Conservation (phyloP, 2,888 invertebrate species). For the Cephus sareptanus region DNA sequence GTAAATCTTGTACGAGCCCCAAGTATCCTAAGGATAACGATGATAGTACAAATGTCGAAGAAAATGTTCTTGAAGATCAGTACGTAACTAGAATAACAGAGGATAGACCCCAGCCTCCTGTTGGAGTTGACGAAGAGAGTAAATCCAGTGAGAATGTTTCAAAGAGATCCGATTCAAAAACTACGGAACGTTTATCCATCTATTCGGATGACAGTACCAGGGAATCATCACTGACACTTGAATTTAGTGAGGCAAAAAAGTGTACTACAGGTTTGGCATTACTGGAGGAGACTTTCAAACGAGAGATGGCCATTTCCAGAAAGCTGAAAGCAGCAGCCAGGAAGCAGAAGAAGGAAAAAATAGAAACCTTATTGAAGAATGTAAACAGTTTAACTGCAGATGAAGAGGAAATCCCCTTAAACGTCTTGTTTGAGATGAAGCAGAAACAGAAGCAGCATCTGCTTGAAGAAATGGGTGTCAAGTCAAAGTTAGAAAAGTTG, state of each 20-base stretch:
- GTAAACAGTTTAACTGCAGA: slow-evolving; percentile 26
- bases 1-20: not conserved
- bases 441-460: not conserved
- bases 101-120: not conserved
- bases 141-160: not conserved
- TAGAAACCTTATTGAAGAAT: not conserved
- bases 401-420: slow-evolving; percentile 36
- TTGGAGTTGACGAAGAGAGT: not conserved
- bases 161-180: not conserved
- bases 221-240: slow-evolving; percentile 39
- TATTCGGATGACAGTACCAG: slow-evolving; percentile 60
- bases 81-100: not conserved
- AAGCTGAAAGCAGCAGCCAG: slow-evolving; percentile 27
- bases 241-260: slow-evolving; percentile 21
- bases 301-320: slow-evolving; percentile 40
- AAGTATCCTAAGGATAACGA: not conserved
- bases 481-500: slow-evolving; percentile 26
- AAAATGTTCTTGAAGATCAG: not conserved
- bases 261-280: slow-evolving; percentile 47
- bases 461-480: slow-evolving; percentile 10
- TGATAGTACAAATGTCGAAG: slow-evolving; percentile 7
- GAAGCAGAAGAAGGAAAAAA: slow-evolving; percentile 24
- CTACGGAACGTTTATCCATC: slow-evolving; percentile 28
- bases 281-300: slow-evolving; percentile 51
- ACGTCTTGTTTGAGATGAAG: slow-evolving; percentile 10